A percentile compares a stretch with the other conserved stretches of the same genome.
Evolutionary conservation across 2,797 vertebrate genomes (phyloP).

Genomic region (Carapus acus): DNA sequence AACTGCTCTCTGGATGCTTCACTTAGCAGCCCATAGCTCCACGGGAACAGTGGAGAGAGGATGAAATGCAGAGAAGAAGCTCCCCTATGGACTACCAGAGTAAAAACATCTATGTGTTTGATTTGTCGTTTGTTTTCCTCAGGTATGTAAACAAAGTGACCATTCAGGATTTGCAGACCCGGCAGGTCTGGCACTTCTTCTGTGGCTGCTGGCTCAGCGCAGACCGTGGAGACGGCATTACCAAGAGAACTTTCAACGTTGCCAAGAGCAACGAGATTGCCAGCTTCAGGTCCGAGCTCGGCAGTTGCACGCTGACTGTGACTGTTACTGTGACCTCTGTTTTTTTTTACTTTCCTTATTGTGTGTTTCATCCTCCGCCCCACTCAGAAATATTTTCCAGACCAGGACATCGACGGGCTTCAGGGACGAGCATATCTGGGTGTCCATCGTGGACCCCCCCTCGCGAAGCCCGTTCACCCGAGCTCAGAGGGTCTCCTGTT

Average conservation of each 20-base stretch:
- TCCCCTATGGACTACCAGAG: too few species aligned
- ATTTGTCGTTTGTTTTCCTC: neutral
- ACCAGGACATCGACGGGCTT: slow-evolving; percentile 74
- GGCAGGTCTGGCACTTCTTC: slow-evolving; percentile 70
- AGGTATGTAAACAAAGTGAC: slow-evolving; percentile 76
- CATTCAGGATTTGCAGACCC: slow-evolving; percentile 72
- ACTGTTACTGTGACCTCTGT: too few species aligned
- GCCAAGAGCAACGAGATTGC: slow-evolving; percentile 74
- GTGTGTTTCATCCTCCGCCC: too few species aligned
- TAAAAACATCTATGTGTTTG: too few species aligned
- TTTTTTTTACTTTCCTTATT: too few species aligned
- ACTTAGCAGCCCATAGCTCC: too few species aligned
- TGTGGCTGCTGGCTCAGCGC: slow-evolving; percentile 74
- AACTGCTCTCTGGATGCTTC: too few species aligned
- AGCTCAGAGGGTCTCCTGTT: slow-evolving; percentile 79
- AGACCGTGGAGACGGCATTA: slow-evolving; percentile 60
- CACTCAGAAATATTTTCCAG: slow-evolving; percentile 74
- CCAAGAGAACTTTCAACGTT: slow-evolving; percentile 71
- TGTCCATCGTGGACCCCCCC: slow-evolving; percentile 76
- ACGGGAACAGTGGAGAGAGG: too few species aligned
- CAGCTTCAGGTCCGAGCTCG: slow-evolving; percentile 72
- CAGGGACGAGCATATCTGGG: slow-evolving; percentile 82
- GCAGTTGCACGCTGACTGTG: neutral
- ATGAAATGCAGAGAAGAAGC: too few species aligned
- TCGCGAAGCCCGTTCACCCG: slow-evolving; percentile 77